These are phyloP conservation scores for Ceryle rudis DNA, from an alignment of 2,797 vertebrate species.

Conservation along the genomic window DNA sequence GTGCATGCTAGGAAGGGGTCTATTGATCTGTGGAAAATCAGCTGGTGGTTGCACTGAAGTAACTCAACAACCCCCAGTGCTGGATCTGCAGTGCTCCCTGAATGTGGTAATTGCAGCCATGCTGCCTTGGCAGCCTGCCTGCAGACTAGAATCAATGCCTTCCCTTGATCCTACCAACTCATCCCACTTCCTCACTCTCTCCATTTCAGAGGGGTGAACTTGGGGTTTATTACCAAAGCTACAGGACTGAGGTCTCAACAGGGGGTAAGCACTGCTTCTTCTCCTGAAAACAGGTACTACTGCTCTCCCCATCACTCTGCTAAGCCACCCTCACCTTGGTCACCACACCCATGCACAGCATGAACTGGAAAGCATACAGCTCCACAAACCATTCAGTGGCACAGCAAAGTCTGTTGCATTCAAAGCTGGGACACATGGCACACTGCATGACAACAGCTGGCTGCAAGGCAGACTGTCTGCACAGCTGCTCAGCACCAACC, in stretches of 20 bases:
- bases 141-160: background rate
- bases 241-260: background rate
- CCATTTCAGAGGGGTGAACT: background rate
- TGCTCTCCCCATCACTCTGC: background rate
- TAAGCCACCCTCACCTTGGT: background rate
- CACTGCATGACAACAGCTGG: background rate
- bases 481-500: background rate
- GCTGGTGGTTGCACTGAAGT: conserved; percentile 41
- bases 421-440: background rate
- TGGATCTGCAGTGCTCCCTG: background rate
- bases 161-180: background rate
- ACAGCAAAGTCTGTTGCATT: background rate
- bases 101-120: background rate
- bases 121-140: conserved; percentile 48
- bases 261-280: background rate
- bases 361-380: background rate
- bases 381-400: background rate
- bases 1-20: background rate
- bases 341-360: background rate
- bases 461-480: background rate
- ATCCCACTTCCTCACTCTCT: background rate
- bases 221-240: background rate
- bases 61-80: conserved; percentile 32
- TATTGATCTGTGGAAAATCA: conserved; percentile 80
- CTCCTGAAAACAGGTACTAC: background rate